A percentile compares a stretch with the other conserved stretches of the same genome.
phyloP scores from a whole-genome alignment of 2,797 vertebrate species.

The Alectoris magna region DNA sequence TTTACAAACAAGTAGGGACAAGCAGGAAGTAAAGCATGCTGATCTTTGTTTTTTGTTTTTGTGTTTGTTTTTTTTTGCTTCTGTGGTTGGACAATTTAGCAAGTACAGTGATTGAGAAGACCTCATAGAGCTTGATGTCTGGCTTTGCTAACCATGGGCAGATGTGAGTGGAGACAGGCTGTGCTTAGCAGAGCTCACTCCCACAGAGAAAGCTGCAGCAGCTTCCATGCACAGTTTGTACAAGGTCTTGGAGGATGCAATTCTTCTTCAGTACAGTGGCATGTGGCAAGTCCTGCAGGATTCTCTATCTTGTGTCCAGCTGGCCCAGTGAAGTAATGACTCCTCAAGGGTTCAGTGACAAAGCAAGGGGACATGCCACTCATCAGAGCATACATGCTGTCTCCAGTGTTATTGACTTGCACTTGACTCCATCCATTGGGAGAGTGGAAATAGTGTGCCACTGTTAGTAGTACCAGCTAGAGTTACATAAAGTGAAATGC shows the following conservation, averaged over 20 bases:
- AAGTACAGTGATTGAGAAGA: neutral
- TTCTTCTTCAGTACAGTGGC: neutral
- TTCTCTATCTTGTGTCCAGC: neutral
- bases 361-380: neutral
- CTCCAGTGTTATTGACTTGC: neutral
- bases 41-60: neutral
- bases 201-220: neutral
- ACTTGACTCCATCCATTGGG: accelerated
- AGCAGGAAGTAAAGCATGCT: neutral
- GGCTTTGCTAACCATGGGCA: neutral
- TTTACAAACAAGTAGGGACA: neutral
- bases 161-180: neutral
- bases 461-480: neutral
- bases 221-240: neutral
- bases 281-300: neutral
- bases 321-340: neutral
- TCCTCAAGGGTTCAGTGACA: neutral
- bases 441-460: neutral
- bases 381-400: neutral
- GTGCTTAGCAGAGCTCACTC: neutral
- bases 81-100: neutral
- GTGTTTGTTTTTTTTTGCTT: neutral
- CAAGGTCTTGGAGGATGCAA: neutral
- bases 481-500: neutral
- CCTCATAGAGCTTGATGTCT: neutral